Conservation (phyloP, 2,113 vertebrate genomes). For the Grantiella picta region DNA sequence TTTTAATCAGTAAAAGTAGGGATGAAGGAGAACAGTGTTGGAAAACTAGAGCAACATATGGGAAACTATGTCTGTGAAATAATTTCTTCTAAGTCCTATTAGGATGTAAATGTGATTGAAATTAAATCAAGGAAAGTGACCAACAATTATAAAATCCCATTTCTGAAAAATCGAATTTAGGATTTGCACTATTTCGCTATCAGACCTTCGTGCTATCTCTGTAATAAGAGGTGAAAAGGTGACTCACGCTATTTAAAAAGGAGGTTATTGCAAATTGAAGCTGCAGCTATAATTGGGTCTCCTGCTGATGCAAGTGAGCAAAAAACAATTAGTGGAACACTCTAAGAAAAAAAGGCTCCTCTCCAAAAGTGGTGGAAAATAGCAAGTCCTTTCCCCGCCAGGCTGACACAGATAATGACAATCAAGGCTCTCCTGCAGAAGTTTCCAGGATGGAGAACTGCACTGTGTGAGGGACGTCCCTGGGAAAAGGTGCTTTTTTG, state of each 20-base stretch:
- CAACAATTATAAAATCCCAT: constrained; percentile 50
- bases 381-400: background rate
- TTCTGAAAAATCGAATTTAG: constrained; percentile 47
- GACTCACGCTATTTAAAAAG: constrained; percentile 59
- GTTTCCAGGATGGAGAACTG: background rate
- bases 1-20: background rate
- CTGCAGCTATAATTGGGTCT: constrained; percentile 65
- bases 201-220: constrained; percentile 34
- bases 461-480: background rate
- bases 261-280: constrained; percentile 64
- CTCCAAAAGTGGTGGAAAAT: constrained; percentile 32
- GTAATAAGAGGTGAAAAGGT: constrained; percentile 69
- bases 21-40: too few relatives aligned
- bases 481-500: background rate
- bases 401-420: background rate
- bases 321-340: constrained; percentile 65
- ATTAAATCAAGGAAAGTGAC: constrained; percentile 57
- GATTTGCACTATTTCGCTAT: constrained; percentile 15
- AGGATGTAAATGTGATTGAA: constrained; percentile 55
- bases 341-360: constrained; percentile 52
- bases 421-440: background rate
- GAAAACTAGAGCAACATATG: background rate
- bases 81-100: constrained; percentile 1
- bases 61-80: background rate
- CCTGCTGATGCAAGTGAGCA: constrained; percentile 60